Evolutionary conservation across 2,797 vertebrate species (phyloP), one percentile per base, ranked within the genome.

Genomic region (Phoeniculus purpureus): DNA sequence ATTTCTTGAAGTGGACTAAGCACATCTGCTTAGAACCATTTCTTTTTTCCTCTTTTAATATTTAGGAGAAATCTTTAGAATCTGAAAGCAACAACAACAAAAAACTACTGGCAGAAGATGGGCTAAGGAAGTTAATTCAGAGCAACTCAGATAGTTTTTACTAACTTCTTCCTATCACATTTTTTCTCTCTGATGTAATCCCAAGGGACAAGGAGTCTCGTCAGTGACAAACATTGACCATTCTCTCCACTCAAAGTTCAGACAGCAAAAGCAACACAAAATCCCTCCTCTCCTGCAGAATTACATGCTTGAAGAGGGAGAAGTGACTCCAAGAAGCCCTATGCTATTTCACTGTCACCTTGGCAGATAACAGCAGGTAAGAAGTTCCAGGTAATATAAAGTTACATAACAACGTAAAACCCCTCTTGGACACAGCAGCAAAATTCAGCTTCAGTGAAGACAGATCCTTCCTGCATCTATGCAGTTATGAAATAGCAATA

Each of bases 1-100:
- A 71, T 93, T 88, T 87, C 73, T 86, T 86, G 56, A 76, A 95
- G 81, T 77, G 92, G 77, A 89, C 50, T 88, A 51, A 91, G 87
- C 14, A 87, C 50, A 55, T 92, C 66, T 87, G 60, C 56, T 80
- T 74, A 64, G 71, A 77, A 82, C 4, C 12, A 32, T 87, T 90
- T 84, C 67, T 1, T 31, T 59, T 82, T 67, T 81, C 6, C 6
- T 23, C 89, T 88, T 76, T 76, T 52, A 71, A 54, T 87, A 70
- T 85, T 92, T 89, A 66, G 26, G 62, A 91, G 18, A 91, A 81
- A 34, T 22, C 26, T 88, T 60, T 43, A 8, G 32, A 54, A 47
- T 58, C 29, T 22, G 16, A 89, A 87, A 91, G 32, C 40, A 60
- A 70, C 27, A 66, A 72, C 88, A 84, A 15, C 43, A 43, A 43